Percentiles rank a stretch among this genome's conserved stretches.
Evolutionary conservation across 2,113 vertebrate genomes (phyloP).

Genomic region (Papio anubis): DNA sequence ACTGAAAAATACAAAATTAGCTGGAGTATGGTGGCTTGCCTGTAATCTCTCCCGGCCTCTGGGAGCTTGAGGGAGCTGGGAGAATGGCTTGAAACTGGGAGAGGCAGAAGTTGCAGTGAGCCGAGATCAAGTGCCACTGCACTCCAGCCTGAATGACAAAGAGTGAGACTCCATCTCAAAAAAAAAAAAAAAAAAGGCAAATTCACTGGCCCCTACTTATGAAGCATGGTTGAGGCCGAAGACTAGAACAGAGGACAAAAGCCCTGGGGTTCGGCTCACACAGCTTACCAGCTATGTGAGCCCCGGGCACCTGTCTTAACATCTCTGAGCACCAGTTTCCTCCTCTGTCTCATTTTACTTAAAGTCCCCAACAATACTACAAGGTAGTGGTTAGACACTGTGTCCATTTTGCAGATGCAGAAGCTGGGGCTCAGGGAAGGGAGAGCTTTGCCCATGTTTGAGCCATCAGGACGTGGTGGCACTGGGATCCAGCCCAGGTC

Average conservation of each 20-base stretch:
- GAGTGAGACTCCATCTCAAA: too few relatives aligned
- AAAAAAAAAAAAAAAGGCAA: not conserved
- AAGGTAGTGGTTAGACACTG: not conserved
- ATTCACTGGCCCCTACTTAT: too few relatives aligned
- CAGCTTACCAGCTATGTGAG: not conserved
- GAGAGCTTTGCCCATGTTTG: not conserved
- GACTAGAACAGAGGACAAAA: not conserved
- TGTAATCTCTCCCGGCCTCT: too few relatives aligned
- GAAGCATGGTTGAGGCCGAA: too few relatives aligned
- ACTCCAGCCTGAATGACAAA: too few relatives aligned
- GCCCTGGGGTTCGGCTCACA: too few relatives aligned
- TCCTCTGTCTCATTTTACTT: not conserved
- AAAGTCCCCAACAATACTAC: not conserved
- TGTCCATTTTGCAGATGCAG: not conserved
- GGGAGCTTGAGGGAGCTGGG: too few relatives aligned
- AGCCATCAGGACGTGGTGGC: rapidly evolving
- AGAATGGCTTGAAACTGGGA: too few relatives aligned
- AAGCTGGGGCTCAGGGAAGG: not conserved
- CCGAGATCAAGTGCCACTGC: rapidly evolving
- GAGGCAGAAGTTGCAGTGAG: too few relatives aligned
- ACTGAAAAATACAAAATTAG: too few relatives aligned
- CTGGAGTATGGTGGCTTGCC: too few relatives aligned
- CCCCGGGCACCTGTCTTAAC: rapidly evolving
- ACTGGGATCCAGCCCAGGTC: too few relatives aligned
- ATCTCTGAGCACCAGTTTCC: not conserved